Conservation (phyloP, 1,140 invertebrate genomes). For the Heliconius congener region DNA sequence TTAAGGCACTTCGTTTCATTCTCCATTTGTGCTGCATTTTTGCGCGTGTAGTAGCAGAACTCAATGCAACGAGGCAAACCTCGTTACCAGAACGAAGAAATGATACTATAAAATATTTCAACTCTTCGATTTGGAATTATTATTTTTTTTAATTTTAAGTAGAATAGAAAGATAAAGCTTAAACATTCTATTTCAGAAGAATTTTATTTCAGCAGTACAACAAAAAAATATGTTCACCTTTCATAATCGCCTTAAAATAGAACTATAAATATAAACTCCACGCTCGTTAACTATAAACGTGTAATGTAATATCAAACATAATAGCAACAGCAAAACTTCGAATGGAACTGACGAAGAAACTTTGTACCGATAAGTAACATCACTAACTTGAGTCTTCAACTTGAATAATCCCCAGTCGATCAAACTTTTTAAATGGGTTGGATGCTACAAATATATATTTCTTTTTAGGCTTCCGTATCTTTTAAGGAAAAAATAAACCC, state of each 20-base stretch:
- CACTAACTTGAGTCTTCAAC: neutral
- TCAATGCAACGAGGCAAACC: no score
- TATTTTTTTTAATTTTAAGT: no score
- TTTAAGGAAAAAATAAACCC: neutral
- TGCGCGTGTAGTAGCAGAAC: no score
- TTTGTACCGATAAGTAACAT: neutral
- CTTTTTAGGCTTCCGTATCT: no score
- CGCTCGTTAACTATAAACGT: neutral
- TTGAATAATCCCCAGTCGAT: conserved; percentile 12
- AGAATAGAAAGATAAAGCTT: no score
- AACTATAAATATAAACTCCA: neutral
- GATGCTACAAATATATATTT: neutral
- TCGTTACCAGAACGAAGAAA: no score
- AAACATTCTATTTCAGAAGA: no score
- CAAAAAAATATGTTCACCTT: neutral
- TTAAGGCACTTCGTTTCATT: no score
- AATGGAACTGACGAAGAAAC: conserved; percentile 10
- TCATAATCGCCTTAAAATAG: neutral
- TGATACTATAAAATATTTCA: no score
- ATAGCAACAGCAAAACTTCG: conserved; percentile 15
- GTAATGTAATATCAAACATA: conserved; percentile 11
- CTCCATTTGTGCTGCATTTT: no score
- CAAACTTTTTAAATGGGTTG: conserved; percentile 9
- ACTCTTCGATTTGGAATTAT: no score
- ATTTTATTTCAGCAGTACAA: neutral